A percentile compares a stretch with the other conserved stretches of the same genome.
phyloP scores from a whole-genome alignment of 2,113 vertebrate species.

The Gallinago jamesoni region DNA sequence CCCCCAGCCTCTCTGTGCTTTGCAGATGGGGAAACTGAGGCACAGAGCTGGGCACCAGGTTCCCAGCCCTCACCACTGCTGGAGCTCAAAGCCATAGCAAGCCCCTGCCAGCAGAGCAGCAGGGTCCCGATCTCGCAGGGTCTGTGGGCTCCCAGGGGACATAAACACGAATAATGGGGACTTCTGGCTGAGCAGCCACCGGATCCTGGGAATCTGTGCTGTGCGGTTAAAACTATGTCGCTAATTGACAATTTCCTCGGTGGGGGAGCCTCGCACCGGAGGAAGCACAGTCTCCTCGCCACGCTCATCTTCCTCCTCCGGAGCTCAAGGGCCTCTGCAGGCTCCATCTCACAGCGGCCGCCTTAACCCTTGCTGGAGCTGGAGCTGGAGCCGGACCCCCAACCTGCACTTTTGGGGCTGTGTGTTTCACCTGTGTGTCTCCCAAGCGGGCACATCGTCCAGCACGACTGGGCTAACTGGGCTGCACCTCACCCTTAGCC shows the following conservation, averaged over 20 bases:
- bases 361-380: slow-evolving; percentile 35
- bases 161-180: not conserved
- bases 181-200: not conserved
- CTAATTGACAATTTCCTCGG: slow-evolving; percentile 46
- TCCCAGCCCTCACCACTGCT: not conserved
- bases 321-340: not conserved
- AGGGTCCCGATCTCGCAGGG: not conserved
- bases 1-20: not conserved
- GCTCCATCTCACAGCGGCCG: not conserved
- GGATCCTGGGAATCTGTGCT: slow-evolving; percentile 9
- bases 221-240: not conserved
- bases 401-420: rapidly evolving
- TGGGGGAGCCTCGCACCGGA: not conserved
- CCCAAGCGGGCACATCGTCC: rapidly evolving
- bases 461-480: not conserved
- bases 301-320: not conserved
- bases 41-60: not conserved
- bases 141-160: not conserved
- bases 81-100: not conserved
- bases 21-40: not conserved
- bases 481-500: rapidly evolving
- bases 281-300: not conserved
- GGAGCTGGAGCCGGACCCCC: not conserved
- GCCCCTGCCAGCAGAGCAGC: not conserved
- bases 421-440: rapidly evolving